Percentiles rank a stretch among this genome's conserved stretches.
Conservation (phyloP, 2,113 vertebrate species). For the Antechinus stuartii region DNA sequence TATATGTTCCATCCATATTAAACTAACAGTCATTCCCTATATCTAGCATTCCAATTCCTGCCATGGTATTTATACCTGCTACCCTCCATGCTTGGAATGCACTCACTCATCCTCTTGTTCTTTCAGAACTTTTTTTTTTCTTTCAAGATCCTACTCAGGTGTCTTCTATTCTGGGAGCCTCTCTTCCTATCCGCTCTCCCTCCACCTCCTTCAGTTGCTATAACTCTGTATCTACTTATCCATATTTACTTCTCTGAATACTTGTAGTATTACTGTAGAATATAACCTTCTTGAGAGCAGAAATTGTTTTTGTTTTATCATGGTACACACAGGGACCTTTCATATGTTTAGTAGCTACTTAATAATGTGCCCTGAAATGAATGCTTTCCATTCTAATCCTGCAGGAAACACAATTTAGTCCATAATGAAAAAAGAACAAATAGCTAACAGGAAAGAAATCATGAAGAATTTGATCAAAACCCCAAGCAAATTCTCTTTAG, state of each 20-base stretch:
- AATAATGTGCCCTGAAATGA: not conserved
- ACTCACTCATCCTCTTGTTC: not conserved
- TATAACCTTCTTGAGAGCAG: not conserved
- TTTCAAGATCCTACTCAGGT: not conserved
- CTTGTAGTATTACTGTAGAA: not conserved
- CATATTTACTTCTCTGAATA: not conserved
- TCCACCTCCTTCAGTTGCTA: not conserved
- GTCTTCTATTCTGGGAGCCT: not conserved
- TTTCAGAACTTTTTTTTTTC: not conserved
- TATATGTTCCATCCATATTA: not conserved
- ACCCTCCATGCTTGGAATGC: not conserved
- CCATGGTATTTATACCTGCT: not conserved
- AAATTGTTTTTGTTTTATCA: not conserved
- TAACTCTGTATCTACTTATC: not conserved
- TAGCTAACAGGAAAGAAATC: not conserved
- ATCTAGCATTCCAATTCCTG: not conserved
- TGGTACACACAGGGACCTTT: not conserved
- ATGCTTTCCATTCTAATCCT: not conserved
- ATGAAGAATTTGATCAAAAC: not conserved
- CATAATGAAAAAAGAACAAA: not conserved
- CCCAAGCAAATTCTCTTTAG: not conserved
- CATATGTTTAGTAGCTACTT: not conserved
- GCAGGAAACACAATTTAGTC: not conserved
- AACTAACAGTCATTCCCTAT: not conserved
- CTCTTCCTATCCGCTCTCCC: not conserved